Conservation (phyloP, 2,113 vertebrate species). For the Cairina moschata region DNA sequence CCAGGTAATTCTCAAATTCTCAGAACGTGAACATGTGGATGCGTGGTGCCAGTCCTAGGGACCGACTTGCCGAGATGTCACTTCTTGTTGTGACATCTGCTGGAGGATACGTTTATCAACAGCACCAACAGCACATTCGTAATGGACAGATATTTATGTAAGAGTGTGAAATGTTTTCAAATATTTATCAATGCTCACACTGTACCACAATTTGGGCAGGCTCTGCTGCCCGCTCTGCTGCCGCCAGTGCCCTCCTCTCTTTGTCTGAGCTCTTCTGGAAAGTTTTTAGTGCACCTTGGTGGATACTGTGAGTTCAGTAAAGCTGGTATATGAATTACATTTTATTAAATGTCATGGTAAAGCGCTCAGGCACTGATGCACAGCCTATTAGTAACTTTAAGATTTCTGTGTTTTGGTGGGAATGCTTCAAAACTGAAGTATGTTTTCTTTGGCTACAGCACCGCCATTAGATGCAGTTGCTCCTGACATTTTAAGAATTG, state of each 20-base stretch:
- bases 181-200: neutral
- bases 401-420: constrained; percentile 72
- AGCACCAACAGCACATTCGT: neutral
- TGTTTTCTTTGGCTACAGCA: constrained; percentile 80
- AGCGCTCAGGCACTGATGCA: constrained; percentile 57
- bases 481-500: constrained; percentile 77
- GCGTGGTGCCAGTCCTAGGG: fast-evolving
- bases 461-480: constrained; percentile 74
- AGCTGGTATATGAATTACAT: constrained; percentile 33
- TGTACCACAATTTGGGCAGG: neutral
- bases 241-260: neutral
- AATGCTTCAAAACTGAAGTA: constrained; percentile 66
- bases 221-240: neutral
- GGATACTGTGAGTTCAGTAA: neutral
- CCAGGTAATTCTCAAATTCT: fast-evolving
- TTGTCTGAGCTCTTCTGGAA: constrained; percentile 41
- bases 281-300: neutral
- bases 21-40: fast-evolving
- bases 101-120: neutral
- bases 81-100: neutral
- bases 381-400: constrained; percentile 59
- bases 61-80: neutral
- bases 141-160: neutral
- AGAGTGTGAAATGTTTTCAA: neutral
- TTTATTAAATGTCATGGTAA: constrained; percentile 65